Base-by-base conservation (phyloP, 2,888 invertebrate species). In the Drosophila robusta region DNA sequence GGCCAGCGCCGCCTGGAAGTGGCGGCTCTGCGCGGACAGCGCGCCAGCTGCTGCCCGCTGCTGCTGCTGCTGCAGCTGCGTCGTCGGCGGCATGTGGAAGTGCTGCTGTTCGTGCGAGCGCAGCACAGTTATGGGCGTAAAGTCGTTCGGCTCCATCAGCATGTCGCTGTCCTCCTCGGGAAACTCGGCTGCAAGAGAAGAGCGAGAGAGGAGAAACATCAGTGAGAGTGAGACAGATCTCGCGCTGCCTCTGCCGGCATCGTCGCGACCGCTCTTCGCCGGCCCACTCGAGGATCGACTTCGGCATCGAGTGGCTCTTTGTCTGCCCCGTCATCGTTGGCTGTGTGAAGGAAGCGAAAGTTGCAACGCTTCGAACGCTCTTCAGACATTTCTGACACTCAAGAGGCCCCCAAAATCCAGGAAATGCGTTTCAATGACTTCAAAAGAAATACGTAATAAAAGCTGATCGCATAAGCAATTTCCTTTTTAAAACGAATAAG, bases 101-200 rank as follows among this genome's bases (percentile, higher is more conserved):
- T 91, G 90, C 7, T 85, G 91, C 41, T 86, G 91, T 44, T 92
- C 90, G 34, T 92, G 91, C 0, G 92, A 92, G 12, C 91, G 90
- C 42, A 92, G 73, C 44, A 92, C 90, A 0, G 90, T 90, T 32
- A 91, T 86, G 12, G 90, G 91, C 16, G 90, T 78, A 52, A 90
- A 91, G 60, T 92, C 91, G 65, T 92, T 92, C 0, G 92, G 92
- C 58, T 92, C 92, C 92, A 92, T 92, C 56, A 92, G 54, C 92
- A 92, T 92, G 49, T 92, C 92, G 32, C 90, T 89, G 71, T 92
- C 92, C 71, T 92, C 91, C 68, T 92, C 92, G 11, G 91, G 91
- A 55, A 90, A 90, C 60, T 90, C 89, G 46, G 61, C 91, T 91
- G 83, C 46, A 89, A 60, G 6, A 39, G 7, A 54, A 2, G 5